phyloP scores from a whole-genome alignment of 2,888 invertebrate species.

The Portevinia maculata region DNA sequence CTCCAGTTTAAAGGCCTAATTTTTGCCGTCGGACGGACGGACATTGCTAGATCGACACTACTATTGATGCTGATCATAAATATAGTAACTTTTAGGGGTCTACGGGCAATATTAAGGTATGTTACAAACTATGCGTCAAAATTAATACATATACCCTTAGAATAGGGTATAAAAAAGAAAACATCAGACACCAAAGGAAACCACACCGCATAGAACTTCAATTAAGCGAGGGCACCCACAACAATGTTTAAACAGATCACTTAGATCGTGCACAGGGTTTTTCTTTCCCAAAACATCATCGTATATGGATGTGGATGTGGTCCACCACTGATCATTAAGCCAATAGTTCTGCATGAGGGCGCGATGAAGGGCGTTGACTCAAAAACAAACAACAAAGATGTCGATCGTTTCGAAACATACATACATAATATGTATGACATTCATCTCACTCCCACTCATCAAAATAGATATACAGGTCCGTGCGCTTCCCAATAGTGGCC shows the following conservation, averaged over 20 bases:
- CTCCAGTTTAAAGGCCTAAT: too few relatives aligned
- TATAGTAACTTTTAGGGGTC: too few relatives aligned
- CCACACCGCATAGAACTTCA: neutral
- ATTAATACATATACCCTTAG: too few relatives aligned
- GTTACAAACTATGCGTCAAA: too few relatives aligned
- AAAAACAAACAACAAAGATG: slow-evolving; percentile 28
- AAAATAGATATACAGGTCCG: neutral
- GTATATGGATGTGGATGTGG: neutral
- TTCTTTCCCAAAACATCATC: neutral
- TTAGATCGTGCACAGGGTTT: slow-evolving; percentile 10
- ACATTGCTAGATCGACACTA: too few relatives aligned
- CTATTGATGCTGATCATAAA: too few relatives aligned
- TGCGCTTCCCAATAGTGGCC: neutral
- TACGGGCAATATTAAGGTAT: too few relatives aligned
- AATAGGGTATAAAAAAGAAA: too few relatives aligned
- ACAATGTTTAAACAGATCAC: slow-evolving; percentile 20
- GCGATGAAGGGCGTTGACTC: slow-evolving; percentile 34
- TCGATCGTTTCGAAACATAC: slow-evolving; percentile 47
- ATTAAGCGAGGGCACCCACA: too few relatives aligned
- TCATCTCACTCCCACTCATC: slow-evolving; percentile 4
- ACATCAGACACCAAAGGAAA: neutral
- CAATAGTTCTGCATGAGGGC: slow-evolving; percentile 12
- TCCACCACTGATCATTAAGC: slow-evolving; percentile 5
- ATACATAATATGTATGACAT: too few relatives aligned
- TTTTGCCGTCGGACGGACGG: too few relatives aligned